phyloP scores from a whole-genome alignment of 2,888 invertebrate species.

The Aproaerema taeniolella region DNA sequence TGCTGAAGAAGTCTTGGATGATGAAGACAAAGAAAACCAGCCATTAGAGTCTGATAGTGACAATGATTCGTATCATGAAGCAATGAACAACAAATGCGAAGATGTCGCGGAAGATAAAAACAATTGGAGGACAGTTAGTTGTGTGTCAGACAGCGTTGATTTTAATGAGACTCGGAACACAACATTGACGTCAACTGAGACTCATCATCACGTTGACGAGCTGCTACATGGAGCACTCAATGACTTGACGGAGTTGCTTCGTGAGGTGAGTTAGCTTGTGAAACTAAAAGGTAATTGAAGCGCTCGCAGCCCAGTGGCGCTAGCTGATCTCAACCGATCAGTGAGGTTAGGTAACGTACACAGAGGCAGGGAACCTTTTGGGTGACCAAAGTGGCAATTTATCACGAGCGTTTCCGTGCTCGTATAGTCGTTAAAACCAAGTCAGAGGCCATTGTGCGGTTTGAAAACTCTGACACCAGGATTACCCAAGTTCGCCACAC shows the following conservation, averaged over 20 bases:
- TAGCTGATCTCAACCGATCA: no score
- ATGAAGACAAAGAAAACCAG: conserved; percentile 74
- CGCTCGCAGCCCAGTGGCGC: no score
- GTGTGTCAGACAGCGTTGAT: conserved; percentile 41
- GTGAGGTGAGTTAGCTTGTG: conserved; percentile 58
- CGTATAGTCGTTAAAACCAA: no score
- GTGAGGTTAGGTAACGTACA: no score
- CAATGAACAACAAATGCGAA: conserved; percentile 39
- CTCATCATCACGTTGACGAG: conserved; percentile 36
- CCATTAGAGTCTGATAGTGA: conserved; percentile 58
- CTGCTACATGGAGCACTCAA: conserved; percentile 64
- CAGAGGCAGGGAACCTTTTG: no score
- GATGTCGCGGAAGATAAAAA: conserved; percentile 28
- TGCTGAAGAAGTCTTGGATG: conserved; percentile 35
- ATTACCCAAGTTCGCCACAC: no score
- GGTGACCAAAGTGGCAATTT: no score
- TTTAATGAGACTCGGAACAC: conserved; percentile 46
- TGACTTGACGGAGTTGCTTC: conserved; percentile 68
- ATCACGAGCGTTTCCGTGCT: no score
- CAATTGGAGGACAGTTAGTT: conserved; percentile 51
- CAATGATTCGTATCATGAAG: conserved; percentile 54
- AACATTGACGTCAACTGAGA: conserved; percentile 36
- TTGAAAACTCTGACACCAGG: no score
- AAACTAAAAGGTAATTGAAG: no score
- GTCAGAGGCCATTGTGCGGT: no score